phyloP scores from a whole-genome alignment of 2,797 vertebrate genomes.

The Hippopotamyrus pictus region DNA sequence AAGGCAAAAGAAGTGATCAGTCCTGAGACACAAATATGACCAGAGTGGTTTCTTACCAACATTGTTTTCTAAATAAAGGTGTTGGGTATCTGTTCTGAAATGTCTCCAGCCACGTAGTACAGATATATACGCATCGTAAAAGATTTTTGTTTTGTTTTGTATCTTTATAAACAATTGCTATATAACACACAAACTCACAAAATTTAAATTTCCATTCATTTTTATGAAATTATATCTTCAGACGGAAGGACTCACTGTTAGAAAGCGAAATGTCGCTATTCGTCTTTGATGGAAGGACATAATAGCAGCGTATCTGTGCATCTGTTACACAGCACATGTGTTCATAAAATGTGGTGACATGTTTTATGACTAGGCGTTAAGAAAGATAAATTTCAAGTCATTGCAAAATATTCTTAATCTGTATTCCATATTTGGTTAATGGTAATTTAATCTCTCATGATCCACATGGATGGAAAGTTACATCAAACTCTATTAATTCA shows the following conservation, averaged over 20 bases:
- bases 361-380: background rate
- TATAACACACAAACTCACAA: background rate
- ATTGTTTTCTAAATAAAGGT: background rate
- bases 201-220: background rate
- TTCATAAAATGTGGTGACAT: background rate
- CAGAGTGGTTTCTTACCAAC: background rate
- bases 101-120: conserved; percentile 18
- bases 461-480: background rate
- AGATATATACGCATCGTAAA: conserved; percentile 56
- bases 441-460: background rate
- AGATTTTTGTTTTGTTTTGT: background rate
- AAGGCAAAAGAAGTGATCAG: background rate
- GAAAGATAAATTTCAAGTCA: background rate
- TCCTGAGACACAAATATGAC: background rate
- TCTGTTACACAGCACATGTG: background rate
- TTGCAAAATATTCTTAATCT: background rate
- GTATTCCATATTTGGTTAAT: background rate
- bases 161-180: background rate
- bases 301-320: background rate
- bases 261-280: background rate
- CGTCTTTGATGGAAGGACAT: background rate
- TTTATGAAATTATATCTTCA: background rate
- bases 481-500: background rate
- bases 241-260: background rate
- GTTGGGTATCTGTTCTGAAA: background rate